Evolutionary conservation across 2,113 vertebrate genomes (phyloP), one percentile per base, ranked within the genome.

Genomic region (Ranitomeya variabilis): DNA sequence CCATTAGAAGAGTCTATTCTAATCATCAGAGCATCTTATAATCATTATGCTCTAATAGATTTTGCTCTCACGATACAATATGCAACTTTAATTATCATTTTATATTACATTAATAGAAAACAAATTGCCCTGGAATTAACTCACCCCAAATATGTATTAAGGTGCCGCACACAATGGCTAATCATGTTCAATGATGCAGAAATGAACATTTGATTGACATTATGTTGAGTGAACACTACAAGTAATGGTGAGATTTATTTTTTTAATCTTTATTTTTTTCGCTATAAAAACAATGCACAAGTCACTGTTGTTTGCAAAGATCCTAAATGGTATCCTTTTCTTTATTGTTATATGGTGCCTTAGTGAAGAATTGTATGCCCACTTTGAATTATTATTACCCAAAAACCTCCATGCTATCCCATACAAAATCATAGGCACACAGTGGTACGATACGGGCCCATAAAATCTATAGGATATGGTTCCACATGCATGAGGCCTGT

Each of bases 1-100:
- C 57, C 31, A 83, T 83, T 83, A 83, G 19, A 31, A n/a, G 37
- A 66, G 80, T 83, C 80, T 66, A 52, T 66, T 83, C 80, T 83
- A 83, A 83, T 83, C 31, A 83, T 66, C 37, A 16, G 26, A 83
- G 62, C 60, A 83, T 83, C 80, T 83, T 66, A 67, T 52, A 66
- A 66, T 51, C 60, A 83, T 83, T 66, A 83, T 37, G 45, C 45
- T 7, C 21, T 66, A 83, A 83, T 83, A 83, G 60, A 83, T 67
- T 66, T 82, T 52, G 60, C 37, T 60, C 60, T 66, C 80, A 66
- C 19, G 19, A 83, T 66, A 83, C 31, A 83, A 83, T 83, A 67
- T 66, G 62, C 62, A 83, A 66, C 59, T 66, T 66, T 83, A 66
- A 83, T 83, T 83, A 83, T n/a, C 15, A 83, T 52, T 67, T 66